These are phyloP conservation scores for Conomelus anceps DNA, from an alignment of 2,888 invertebrate genomes.

Conservation along the genomic window DNA sequence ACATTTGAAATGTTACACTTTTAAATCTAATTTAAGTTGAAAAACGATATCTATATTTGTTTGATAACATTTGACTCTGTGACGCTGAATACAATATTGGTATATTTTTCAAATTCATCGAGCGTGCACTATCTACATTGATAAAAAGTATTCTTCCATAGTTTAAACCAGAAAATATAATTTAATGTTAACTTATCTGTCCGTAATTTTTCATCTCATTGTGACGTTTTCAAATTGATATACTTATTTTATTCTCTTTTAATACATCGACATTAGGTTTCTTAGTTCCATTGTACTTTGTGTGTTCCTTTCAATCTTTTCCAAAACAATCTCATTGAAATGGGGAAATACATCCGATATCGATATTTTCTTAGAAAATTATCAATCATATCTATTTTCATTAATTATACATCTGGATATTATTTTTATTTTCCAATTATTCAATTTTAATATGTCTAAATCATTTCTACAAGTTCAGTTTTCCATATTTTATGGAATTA, in stretches of 20 bases:
- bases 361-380: background rate
- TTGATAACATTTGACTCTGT: background rate
- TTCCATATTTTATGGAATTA: no score
- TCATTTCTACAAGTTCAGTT: no score
- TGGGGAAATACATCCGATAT: background rate
- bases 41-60: background rate
- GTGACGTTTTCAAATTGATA: no score
- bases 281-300: background rate
- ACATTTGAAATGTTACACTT: background rate
- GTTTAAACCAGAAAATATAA: background rate
- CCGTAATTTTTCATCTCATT: no score
- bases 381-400: background rate
- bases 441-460: no score
- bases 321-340: background rate
- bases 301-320: no score
- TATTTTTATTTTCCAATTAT: no score
- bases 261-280: background rate
- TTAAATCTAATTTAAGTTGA: background rate
- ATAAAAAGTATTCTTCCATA: background rate
- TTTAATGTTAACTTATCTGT: background rate
- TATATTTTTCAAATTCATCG: background rate
- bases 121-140: background rate
- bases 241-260: background rate
- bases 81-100: background rate
- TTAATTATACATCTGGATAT: no score